Evolutionary conservation across 2,113 vertebrate species (phyloP).

Genomic region (Poeciliopsis turrubarensis): DNA sequence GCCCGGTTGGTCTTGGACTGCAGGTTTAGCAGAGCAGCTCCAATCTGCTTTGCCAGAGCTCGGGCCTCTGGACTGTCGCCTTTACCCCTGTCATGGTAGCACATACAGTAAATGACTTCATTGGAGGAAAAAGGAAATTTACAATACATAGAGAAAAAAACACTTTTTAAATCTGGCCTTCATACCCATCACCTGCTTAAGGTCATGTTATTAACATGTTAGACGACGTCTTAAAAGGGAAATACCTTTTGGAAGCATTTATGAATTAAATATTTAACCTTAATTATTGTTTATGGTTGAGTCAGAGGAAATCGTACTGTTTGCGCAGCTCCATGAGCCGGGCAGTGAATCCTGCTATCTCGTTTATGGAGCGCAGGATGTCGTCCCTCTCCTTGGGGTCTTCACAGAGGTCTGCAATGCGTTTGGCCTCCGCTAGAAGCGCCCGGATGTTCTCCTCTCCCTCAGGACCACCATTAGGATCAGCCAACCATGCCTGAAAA

Average conservation of each 20-base stretch:
- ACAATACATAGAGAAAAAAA: not conserved
- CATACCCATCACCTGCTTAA: not conserved
- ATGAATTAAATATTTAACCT: conserved; percentile 38
- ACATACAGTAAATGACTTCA: conserved; percentile 1
- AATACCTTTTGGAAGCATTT: conserved; percentile 38
- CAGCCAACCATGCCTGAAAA: conserved; percentile 92
- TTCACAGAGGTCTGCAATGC: conserved; percentile 93
- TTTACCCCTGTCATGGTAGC: conserved; percentile 85
- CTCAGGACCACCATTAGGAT: conserved; percentile 93
- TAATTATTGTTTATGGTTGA: not conserved
- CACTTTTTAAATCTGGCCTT: not conserved
- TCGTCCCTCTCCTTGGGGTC: conserved; percentile 97
- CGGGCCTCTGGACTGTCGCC: conserved; percentile 95
- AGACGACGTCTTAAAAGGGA: conserved; percentile 32
- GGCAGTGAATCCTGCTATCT: conserved; percentile 91
- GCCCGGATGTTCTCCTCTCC: conserved; percentile 94
- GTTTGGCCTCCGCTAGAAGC: conserved; percentile 91
- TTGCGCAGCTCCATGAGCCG: conserved; percentile 90
- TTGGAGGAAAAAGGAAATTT: not conserved
- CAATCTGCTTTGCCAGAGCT: conserved; percentile 93
- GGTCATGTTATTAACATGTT: not conserved
- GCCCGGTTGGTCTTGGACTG: conserved; percentile 96
- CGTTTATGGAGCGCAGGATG: conserved; percentile 92
- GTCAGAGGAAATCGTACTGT: conserved; percentile 80
- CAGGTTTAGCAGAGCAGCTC: conserved; percentile 90